A percentile compares a stretch with the other conserved stretches of the same genome.
phyloP scores from a whole-genome alignment of 2,113 vertebrate species.

The Cynocephalus volans region DNA sequence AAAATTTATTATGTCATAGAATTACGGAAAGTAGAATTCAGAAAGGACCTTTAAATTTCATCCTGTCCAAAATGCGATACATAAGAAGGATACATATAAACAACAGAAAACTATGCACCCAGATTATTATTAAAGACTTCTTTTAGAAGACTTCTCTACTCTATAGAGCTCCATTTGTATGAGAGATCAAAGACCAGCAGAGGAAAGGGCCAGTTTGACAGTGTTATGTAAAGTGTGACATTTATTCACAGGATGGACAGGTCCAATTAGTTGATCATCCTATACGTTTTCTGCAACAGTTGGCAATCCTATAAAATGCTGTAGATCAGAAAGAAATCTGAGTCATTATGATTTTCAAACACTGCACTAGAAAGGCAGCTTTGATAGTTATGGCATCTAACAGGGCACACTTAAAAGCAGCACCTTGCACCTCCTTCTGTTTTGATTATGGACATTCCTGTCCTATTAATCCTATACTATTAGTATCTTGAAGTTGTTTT shows the following conservation, averaged over 20 bases:
- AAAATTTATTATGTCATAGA: neutral
- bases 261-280: neutral
- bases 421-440: neutral
- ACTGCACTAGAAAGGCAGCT: neutral
- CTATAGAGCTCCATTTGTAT: neutral
- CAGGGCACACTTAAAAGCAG: neutral
- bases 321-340: neutral
- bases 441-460: neutral
- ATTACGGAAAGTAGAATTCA: neutral
- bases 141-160: constrained; percentile 2
- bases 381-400: neutral
- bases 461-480: neutral
- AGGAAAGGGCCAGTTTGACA: neutral
- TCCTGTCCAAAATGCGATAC: neutral
- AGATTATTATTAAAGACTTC: neutral
- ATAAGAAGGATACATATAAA: neutral
- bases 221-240: neutral
- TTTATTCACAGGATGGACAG: neutral
- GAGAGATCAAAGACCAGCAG: neutral
- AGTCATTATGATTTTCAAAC: constrained; percentile 24
- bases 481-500: neutral
- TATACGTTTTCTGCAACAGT: constrained; percentile 9
- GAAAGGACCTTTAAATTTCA: neutral
- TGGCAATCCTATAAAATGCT: constrained; percentile 30
- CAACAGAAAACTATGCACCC: neutral